Conservation (phyloP, 2,113 vertebrate species). For the Cebidichthys violaceus region DNA sequence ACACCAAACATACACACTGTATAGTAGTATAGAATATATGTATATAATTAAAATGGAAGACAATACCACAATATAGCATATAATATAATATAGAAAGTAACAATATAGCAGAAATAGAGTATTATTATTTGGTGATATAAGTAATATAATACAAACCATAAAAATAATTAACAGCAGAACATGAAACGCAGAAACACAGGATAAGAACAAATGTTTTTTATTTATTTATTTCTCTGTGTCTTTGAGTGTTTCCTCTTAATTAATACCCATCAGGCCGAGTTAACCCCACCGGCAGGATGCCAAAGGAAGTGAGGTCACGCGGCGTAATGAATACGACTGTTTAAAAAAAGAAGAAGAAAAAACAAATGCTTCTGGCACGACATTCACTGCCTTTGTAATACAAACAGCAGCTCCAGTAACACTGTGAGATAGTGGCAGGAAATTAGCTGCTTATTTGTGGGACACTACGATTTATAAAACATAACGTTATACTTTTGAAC, state of each 20-base stretch:
- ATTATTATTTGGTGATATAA: neutral
- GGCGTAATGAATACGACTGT: constrained; percentile 28
- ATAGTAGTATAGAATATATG: neutral
- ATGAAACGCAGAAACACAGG: neutral
- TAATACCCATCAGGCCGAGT: constrained; percentile 20
- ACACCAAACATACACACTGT: neutral
- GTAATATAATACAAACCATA: too few species aligned
- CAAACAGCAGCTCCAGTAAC: constrained; percentile 1
- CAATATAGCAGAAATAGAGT: neutral
- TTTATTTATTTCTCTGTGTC: neutral
- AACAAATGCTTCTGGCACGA: neutral
- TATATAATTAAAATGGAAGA: neutral
- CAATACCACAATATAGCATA: neutral
- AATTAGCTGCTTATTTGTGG: constrained; percentile 13
- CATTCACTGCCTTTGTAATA: neutral
- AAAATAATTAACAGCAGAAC: neutral
- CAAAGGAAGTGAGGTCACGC: constrained; percentile 51
- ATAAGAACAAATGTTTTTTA: neutral
- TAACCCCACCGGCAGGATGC: neutral
- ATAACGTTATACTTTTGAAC: neutral
- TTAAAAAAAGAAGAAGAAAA: neutral
- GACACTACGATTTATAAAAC: neutral
- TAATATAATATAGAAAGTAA: neutral
- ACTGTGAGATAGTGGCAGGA: neutral
- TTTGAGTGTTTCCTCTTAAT: constrained; percentile 36